Evolutionary conservation across 2,113 vertebrate genomes (phyloP).

Genomic region (Caracal caracal): DNA sequence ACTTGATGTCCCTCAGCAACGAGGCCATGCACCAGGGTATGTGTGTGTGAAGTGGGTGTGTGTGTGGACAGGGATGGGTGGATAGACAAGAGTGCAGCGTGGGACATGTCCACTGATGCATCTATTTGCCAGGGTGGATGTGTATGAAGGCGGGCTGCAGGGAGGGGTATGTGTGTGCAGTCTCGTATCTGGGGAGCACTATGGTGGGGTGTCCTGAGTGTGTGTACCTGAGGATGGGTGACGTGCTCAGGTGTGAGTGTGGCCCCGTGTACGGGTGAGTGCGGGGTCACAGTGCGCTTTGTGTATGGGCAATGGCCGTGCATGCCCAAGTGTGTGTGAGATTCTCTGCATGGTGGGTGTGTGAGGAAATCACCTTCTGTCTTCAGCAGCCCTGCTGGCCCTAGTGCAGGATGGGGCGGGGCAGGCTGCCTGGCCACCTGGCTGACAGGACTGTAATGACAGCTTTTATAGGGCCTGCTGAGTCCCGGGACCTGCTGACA

Average conservation of each 20-base stretch:
- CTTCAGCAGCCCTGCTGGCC: background rate
- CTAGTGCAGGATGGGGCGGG: background rate
- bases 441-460: background rate
- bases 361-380: background rate
- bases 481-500: background rate
- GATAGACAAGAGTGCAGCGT: background rate
- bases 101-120: accelerated
- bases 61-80: background rate
- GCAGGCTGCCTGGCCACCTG: background rate
- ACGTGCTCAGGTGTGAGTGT: background rate
- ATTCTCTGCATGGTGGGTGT: background rate
- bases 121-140: background rate
- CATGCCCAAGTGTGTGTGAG: accelerated
- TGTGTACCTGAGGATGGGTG: background rate
- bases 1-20: background rate
- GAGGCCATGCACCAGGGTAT: background rate
- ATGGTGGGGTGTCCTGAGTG: background rate
- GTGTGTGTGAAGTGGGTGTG: background rate
- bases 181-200: background rate
- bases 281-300: too few relatives aligned
- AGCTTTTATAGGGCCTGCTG: background rate
- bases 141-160: background rate
- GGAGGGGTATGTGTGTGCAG: too few relatives aligned
- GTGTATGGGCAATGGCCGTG: background rate
- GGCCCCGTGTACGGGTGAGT: background rate